Conservation (phyloP, 2,888 invertebrate species). For the Andrena dorsata region DNA sequence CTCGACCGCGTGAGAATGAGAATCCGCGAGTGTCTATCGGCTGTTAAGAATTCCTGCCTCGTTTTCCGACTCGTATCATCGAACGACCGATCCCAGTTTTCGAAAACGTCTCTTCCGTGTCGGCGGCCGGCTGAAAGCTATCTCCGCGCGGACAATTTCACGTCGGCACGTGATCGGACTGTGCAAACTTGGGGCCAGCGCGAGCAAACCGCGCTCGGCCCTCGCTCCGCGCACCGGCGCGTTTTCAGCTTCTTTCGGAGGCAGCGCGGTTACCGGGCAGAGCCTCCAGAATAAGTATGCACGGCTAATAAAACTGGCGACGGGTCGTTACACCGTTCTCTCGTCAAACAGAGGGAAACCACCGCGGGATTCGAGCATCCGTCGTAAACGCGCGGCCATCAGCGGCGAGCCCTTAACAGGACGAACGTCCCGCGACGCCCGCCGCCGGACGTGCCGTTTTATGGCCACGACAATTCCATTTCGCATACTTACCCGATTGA, state of each 20-base stretch:
- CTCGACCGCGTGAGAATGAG: constrained; percentile 54
- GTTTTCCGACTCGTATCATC: constrained; percentile 40
- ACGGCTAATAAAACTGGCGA: constrained; percentile 68
- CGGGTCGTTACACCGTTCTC: constrained; percentile 64
- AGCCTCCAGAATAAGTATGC: constrained; percentile 70
- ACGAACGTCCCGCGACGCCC: neutral
- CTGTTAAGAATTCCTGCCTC: constrained; percentile 60
- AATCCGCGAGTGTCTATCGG: constrained; percentile 30
- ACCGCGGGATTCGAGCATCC: constrained; percentile 44
- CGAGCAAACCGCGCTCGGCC: constrained; percentile 65
- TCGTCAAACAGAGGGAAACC: constrained; percentile 65
- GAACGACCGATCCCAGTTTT: constrained; percentile 58
- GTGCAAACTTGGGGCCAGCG: constrained; percentile 72
- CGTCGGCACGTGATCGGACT: constrained; percentile 81
- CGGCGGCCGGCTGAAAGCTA: constrained; percentile 54
- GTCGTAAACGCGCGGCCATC: constrained; percentile 52
- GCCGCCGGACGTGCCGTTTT: constrained; percentile 33
- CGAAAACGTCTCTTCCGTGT: constrained; percentile 56
- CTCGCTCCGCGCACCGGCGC: constrained; percentile 27
- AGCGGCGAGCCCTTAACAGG: constrained; percentile 3
- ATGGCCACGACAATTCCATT: constrained; percentile 26
- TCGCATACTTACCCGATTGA: constrained; percentile 26
- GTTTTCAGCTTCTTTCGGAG: constrained; percentile 65
- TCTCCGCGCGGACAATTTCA: constrained; percentile 76
- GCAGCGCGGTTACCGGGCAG: constrained; percentile 67